Percentiles rank a stretch among this genome's conserved stretches.
phyloP scores from a whole-genome alignment of 2,797 vertebrate species.

The Urophycis tenuis region DNA sequence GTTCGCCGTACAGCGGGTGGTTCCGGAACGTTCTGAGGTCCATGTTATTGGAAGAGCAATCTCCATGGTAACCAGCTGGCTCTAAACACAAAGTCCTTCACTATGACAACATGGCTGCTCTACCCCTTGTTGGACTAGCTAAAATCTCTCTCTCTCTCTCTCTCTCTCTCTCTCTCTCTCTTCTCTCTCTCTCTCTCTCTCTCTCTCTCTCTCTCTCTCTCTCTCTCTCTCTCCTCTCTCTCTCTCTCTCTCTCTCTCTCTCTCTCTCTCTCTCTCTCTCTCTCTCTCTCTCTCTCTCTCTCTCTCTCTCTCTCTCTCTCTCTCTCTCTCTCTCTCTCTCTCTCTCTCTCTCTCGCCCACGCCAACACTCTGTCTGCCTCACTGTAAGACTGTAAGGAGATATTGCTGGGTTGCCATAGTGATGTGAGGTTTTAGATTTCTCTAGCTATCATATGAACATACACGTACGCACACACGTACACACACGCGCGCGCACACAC shows the following conservation, averaged over 20 bases:
- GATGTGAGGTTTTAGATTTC: conserved; percentile 61
- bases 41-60: background rate
- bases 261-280: no score
- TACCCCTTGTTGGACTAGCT: background rate
- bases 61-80: no score
- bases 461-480: conserved; percentile 21
- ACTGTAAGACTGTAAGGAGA: conserved; percentile 57
- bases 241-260: no score
- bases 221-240: background rate
- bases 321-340: no score
- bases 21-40: background rate
- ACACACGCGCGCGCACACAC: conserved; percentile 6
- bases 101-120: background rate
- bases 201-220: no score
- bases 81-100: background rate
- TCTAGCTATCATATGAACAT: conserved; percentile 53
- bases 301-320: no score
- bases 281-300: no score
- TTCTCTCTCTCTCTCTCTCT: no score
- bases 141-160: background rate
- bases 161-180: background rate
- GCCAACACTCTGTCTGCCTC: conserved; percentile 29
- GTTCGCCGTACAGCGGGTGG: background rate
- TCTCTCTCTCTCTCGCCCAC: background rate
- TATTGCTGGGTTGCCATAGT: conserved; percentile 52